A percentile compares a stretch with the other conserved stretches of the same genome.
Evolutionary conservation across 2,113 vertebrate genomes (phyloP).

Genomic region (Plecotus auritus): DNA sequence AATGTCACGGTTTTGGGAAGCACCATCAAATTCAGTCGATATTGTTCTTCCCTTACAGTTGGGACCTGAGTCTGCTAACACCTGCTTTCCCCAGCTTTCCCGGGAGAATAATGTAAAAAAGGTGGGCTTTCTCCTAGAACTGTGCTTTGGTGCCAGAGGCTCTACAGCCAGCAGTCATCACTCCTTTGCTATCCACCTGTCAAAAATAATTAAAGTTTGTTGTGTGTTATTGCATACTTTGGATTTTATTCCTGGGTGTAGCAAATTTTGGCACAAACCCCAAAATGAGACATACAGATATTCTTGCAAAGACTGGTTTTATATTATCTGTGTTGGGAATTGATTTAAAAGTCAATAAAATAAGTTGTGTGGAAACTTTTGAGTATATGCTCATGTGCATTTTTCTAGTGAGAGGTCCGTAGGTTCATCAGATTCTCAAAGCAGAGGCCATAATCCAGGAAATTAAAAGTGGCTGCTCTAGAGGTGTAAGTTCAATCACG

Average conservation of each 20-base stretch:
- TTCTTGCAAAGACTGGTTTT: not conserved
- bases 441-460: not conserved
- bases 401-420: not conserved
- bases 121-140: not conserved
- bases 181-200: not conserved
- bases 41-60: not conserved
- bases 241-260: slow-evolving; percentile 26
- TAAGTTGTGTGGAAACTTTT: not conserved
- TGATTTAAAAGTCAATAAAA: slow-evolving; percentile 19
- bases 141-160: not conserved
- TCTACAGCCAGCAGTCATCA: not conserved
- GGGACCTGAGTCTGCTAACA: not conserved
- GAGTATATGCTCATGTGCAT: not conserved
- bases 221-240: slow-evolving; percentile 8
- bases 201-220: not conserved
- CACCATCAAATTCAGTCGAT: not conserved
- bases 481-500: not conserved
- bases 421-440: not conserved
- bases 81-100: not conserved
- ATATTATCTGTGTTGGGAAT: not conserved
- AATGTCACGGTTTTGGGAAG: not conserved
- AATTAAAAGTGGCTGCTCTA: not conserved
- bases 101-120: not conserved
- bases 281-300: not conserved
- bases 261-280: not conserved